Conservation (phyloP, 2,888 invertebrate species). For the Dicycla oo region DNA sequence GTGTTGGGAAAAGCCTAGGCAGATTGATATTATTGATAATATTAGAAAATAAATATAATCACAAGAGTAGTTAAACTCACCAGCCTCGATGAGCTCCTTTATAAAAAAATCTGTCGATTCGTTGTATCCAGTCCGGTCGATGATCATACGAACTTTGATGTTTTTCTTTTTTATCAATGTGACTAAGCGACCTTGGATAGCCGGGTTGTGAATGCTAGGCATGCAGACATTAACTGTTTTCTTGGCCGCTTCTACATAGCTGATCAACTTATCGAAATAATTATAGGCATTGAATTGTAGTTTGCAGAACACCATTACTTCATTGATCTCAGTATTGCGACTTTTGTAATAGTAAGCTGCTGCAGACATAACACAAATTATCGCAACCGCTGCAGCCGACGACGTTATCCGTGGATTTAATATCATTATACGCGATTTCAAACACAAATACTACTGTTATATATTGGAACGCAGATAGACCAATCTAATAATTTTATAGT, state of each 20-base stretch:
- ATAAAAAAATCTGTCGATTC: slow-evolving; percentile 83
- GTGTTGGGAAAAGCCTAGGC: too few relatives aligned
- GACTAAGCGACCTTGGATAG: slow-evolving; percentile 84
- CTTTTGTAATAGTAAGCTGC: slow-evolving; percentile 85
- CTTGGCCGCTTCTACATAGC: slow-evolving; percentile 84
- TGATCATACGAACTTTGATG: slow-evolving; percentile 82
- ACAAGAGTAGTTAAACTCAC: slow-evolving; percentile 70
- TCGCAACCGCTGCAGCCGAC: slow-evolving; percentile 82
- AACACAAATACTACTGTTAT: slow-evolving; percentile 76
- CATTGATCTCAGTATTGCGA: slow-evolving; percentile 81
- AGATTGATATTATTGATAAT: too few relatives aligned
- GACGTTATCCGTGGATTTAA: slow-evolving; percentile 81
- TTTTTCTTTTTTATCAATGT: slow-evolving; percentile 80
- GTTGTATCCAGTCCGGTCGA: slow-evolving; percentile 83
- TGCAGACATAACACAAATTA: slow-evolving; percentile 85
- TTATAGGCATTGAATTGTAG: slow-evolving; percentile 85
- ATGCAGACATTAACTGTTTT: slow-evolving; percentile 84
- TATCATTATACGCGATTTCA: slow-evolving; percentile 85
- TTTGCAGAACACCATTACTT: slow-evolving; percentile 89
- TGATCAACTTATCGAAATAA: slow-evolving; percentile 86
- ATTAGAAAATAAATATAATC: not conserved
- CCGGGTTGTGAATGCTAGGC: slow-evolving; percentile 87
- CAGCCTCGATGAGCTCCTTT: slow-evolving; percentile 83
- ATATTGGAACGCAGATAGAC: slow-evolving; percentile 69
- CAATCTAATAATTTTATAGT: slow-evolving; percentile 80